phyloP scores from a whole-genome alignment of 2,888 invertebrate genomes.

The Cyrtodaria siliqua region DNA sequence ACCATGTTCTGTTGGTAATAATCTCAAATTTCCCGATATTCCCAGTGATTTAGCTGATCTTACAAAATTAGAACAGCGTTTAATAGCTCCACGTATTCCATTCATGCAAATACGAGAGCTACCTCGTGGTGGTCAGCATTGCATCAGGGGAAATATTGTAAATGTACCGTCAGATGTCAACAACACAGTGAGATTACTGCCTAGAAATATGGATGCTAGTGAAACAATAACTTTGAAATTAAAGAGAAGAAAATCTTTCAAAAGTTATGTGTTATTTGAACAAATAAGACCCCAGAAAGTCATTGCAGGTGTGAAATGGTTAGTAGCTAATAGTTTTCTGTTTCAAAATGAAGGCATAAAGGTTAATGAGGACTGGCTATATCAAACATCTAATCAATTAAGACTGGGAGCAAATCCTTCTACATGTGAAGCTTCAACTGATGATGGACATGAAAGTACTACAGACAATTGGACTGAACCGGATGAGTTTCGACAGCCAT shows the following conservation, averaged over 20 bases:
- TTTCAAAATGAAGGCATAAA: slow-evolving; percentile 55
- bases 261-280: slow-evolving; percentile 44
- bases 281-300: slow-evolving; percentile 57
- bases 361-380: slow-evolving; percentile 77
- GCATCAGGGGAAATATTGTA: slow-evolving; percentile 72
- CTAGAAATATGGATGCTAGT: slow-evolving; percentile 47
- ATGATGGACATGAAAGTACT: not conserved
- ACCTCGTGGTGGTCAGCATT: slow-evolving; percentile 64
- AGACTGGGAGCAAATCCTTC: no score
- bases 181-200: slow-evolving; percentile 8
- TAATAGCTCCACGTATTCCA: slow-evolving; percentile 80
- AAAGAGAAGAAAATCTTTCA: slow-evolving; percentile 38
- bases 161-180: slow-evolving; percentile 77
- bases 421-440: not conserved
- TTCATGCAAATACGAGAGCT: slow-evolving; percentile 84
- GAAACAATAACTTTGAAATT: slow-evolving; percentile 60
- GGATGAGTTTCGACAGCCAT: no score
- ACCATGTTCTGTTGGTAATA: slow-evolving; percentile 39
- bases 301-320: slow-evolving; percentile 52
- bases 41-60: slow-evolving; percentile 31
- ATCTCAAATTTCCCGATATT: slow-evolving; percentile 32
- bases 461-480: not conserved
- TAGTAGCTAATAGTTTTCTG: slow-evolving; percentile 42
- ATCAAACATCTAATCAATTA: no score
- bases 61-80: slow-evolving; percentile 79